A percentile compares a stretch with the other conserved stretches of the same genome.
phyloP scores from a whole-genome alignment of 2,113 vertebrate genomes.

The Symphodus melops region DNA sequence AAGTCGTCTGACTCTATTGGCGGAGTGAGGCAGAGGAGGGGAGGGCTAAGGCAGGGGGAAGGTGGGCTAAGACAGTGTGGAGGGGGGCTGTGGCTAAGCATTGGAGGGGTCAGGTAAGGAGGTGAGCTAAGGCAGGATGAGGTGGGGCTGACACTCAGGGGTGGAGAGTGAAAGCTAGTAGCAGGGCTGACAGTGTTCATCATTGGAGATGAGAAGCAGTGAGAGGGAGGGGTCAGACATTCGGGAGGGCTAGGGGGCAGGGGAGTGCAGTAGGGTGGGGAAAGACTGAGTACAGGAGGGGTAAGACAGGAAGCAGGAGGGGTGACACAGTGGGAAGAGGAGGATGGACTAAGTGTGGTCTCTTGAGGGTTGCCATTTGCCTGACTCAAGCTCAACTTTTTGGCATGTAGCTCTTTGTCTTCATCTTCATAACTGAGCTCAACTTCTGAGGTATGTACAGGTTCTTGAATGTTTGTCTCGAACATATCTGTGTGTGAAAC shows the following conservation, averaged over 20 bases:
- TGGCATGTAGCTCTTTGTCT: slow-evolving; percentile 18
- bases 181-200: slow-evolving; percentile 49
- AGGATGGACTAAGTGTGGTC: slow-evolving; percentile 25
- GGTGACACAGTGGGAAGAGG: slow-evolving; percentile 32
- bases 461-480: slow-evolving; percentile 26
- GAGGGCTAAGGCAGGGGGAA: slow-evolving; percentile 70
- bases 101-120: slow-evolving; percentile 75
- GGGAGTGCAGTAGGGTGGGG: slow-evolving; percentile 63
- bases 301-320: slow-evolving; percentile 39
- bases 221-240: slow-evolving; percentile 66
- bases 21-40: slow-evolving; percentile 76
- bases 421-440: slow-evolving; percentile 50
- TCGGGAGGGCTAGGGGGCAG: slow-evolving; percentile 65
- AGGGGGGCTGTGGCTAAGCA: slow-evolving; percentile 76
- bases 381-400: slow-evolving; percentile 27
- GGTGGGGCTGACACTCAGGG: slow-evolving; percentile 73
- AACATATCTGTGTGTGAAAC: slow-evolving; percentile 16
- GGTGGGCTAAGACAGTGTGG: slow-evolving; percentile 69
- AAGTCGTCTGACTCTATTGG: slow-evolving; percentile 61
- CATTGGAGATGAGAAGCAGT: slow-evolving; percentile 53
- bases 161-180: slow-evolving; percentile 65
- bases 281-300: slow-evolving; percentile 60
- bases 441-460: slow-evolving; percentile 41
- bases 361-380: slow-evolving; percentile 22
- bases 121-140: slow-evolving; percentile 77